Evolutionary conservation across 2,113 vertebrate genomes (phyloP), one percentile per base, ranked within the genome.

Genomic region (Bos indicus): DNA sequence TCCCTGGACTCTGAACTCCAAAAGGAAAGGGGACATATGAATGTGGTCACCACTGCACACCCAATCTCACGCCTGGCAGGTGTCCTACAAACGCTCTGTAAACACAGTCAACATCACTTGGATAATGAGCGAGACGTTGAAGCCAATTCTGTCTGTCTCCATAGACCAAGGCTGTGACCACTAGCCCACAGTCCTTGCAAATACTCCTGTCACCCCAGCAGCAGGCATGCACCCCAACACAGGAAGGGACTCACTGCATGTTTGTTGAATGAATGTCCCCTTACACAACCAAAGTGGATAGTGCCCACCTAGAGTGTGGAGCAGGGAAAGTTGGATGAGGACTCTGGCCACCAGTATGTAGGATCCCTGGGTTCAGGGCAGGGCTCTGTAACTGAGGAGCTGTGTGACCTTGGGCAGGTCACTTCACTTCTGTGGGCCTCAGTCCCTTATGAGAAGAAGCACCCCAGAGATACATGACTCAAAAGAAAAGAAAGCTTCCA

Each of bases 241-340:
- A 1, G 71, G 30, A 7, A 6, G 19, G 21, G 6, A 15, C 62
- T 46, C 60, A 2, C 12, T 23, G 56, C 13, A 30, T 0, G 2
- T 51, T 12, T 5, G 16, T 43, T 16, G 28, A 54, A 7, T 14
- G 2, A 52, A 2, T 57, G 8, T 43, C 54, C 40, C 17, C 2
- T 6, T 1, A 13, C 7, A 60, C 17, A 21, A 12, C n/a, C 59
- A 48, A 54, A 33, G 78, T 26, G 16, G 28, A 16, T 52, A 30
- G 46, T 81, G 25, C 25, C 48, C 33, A 13, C 1, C 2, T 16
- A 26, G 25, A 26, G 25, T 7, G 10, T 67, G 52, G 25, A 25
- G 3, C 0, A 30, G 51, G 33, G 40, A 26, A 36, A 13, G 23
- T 0, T 26, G 16, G 14, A 15, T 0, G 6, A 82, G 14, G 30